phyloP scores from a whole-genome alignment of 2,113 vertebrate genomes.

The Mohoua ochrocephala region DNA sequence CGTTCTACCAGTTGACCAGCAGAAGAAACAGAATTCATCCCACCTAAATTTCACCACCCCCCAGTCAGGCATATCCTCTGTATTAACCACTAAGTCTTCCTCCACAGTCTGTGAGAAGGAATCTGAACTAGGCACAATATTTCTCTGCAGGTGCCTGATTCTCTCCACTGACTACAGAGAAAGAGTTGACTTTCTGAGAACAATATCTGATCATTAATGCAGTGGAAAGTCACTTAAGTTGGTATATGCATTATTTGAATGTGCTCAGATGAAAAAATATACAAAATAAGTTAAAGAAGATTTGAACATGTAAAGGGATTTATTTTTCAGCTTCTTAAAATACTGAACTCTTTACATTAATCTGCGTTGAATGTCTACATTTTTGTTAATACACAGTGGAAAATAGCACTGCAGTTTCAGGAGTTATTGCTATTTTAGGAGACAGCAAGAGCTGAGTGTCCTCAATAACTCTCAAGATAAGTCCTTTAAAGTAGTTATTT shows the following conservation, averaged over 20 bases:
- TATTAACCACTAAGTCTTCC: neutral
- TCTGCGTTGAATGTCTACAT: neutral
- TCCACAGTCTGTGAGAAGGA: neutral
- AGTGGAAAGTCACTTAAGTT: neutral
- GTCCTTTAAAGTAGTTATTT: conserved; percentile 43
- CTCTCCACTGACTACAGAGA: neutral
- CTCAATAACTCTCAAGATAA: conserved; percentile 43
- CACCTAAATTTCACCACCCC: neutral
- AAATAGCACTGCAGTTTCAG: neutral
- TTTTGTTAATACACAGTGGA: neutral
- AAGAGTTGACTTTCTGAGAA: neutral
- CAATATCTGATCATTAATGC: neutral
- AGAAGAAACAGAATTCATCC: neutral
- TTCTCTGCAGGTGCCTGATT: neutral
- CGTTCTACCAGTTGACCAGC: neutral
- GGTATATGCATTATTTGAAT: neutral
- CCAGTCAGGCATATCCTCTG: neutral
- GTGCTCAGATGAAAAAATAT: neutral
- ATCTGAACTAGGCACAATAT: neutral
- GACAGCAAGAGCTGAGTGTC: neutral
- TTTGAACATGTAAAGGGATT: neutral
- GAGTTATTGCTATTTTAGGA: conserved; percentile 41
- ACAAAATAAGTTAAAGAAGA: neutral
- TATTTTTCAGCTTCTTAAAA: conserved; percentile 14
- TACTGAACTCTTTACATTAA: neutral